Base-by-base conservation (phyloP, 2,797 vertebrate species). In the Phalanger gymnotis region DNA sequence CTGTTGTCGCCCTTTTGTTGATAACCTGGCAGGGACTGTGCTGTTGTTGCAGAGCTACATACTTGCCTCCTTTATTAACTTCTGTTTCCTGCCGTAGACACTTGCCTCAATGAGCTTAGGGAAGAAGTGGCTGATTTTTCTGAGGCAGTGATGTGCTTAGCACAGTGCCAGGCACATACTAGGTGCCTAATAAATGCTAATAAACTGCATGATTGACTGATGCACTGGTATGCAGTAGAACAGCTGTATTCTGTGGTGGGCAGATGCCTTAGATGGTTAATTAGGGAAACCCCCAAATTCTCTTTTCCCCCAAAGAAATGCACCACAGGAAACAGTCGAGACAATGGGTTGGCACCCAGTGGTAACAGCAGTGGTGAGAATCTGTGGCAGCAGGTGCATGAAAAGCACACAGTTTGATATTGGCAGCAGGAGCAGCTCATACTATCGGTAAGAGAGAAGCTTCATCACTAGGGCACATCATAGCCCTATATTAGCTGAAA, bases 21-120 rank as follows among this genome's bases (percentile, higher is more conserved):
- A 94, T 91, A 93, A 1, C 92, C 90, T 0, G 0, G 91, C 89
- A 73, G 6, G 16, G 87, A 25, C 14, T 57, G 22, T 47, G 91
- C 73, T 31, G 25, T 92, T 55, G 96, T 91, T 94, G 92, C 96
- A 92, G 90, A 92, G 40, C 53, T 54, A 0, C 0, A 0, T 53
- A 93, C 94, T 66, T 51, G 61, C 58, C 54, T 95, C 54, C 53
- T 89, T 95, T n/a, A 25, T 61, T 92, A 89, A 51, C 55, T n/a
- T 96, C 53, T 94, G 94, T 96, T 96, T 94, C 93, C 92, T 57
- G 73, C 40, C 40, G 5, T 73, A 40, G 66, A 1, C 5, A 0
- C 28, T 92, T 66, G 61, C 90, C 57, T 31, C 55, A 55, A 7
- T n/a, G 94, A 96, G 90, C 61, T 5, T 0, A 93, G 91, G 96